phyloP scores from a whole-genome alignment of 2,113 vertebrate species.

The Anguilla japonica region DNA sequence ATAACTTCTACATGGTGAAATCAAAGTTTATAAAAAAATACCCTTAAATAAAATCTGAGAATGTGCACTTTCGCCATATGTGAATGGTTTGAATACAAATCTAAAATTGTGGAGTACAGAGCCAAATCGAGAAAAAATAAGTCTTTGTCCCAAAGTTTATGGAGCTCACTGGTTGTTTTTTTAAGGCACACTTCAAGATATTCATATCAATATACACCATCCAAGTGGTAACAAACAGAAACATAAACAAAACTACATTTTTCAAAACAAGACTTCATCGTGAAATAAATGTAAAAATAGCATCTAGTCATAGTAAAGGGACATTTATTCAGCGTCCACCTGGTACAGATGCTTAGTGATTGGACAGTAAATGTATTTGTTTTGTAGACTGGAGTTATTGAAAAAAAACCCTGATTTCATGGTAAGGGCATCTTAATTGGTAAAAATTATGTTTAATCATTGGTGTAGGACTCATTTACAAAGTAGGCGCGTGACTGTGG shows the following conservation, averaged over 20 bases:
- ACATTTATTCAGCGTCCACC: background rate
- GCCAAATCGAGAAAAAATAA: too few species aligned
- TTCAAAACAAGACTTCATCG: background rate
- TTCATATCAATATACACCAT: background rate
- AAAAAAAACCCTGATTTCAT: background rate
- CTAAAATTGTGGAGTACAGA: too few species aligned
- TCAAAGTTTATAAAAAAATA: too few species aligned
- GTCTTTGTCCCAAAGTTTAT: too few species aligned
- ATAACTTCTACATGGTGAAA: too few species aligned
- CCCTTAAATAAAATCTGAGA: too few species aligned
- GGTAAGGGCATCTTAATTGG: background rate
- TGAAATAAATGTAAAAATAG: background rate
- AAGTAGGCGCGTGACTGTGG: background rate
- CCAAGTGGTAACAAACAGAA: background rate
- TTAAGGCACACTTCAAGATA: background rate
- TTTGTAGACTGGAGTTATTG: background rate
- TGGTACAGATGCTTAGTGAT: too few species aligned
- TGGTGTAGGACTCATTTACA: background rate
- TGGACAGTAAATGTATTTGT: background rate
- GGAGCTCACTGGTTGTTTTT: background rate
- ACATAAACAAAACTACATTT: background rate
- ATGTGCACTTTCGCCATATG: too few species aligned
- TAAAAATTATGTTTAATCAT: background rate
- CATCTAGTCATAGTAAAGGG: background rate
- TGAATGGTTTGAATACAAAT: too few species aligned